Evolutionary conservation across 2,797 vertebrate genomes (phyloP).

Genomic region (Falco peregrinus): DNA sequence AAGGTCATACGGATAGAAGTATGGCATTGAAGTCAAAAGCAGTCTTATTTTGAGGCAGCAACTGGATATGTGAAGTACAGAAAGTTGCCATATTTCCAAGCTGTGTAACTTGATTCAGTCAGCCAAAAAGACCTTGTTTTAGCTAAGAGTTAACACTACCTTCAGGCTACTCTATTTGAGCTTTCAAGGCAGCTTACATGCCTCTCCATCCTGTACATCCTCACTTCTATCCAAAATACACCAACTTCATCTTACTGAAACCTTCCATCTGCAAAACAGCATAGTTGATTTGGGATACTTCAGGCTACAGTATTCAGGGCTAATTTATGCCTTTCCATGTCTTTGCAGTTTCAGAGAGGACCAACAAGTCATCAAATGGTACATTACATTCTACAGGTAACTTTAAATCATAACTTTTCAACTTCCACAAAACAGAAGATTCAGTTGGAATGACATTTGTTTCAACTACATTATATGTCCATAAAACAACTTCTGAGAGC

Average conservation of each 20-base stretch:
- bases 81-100: background rate
- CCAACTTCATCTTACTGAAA: background rate
- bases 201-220: background rate
- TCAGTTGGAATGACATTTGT: background rate
- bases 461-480: too few species aligned
- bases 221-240: background rate
- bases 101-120: background rate
- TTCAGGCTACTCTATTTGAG: background rate
- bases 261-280: background rate
- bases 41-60: background rate
- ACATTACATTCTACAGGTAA: background rate
- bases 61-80: background rate
- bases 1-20: background rate
- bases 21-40: background rate
- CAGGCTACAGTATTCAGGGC: background rate
- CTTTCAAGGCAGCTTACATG: background rate
- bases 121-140: background rate
- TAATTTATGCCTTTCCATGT: background rate
- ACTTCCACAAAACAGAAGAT: background rate
- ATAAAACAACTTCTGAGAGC: too few species aligned
- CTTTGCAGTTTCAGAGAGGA: background rate
- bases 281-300: background rate
- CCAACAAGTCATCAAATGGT: background rate
- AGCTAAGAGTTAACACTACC: background rate
- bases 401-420: background rate